Evolutionary conservation across 2,888 invertebrate species (phyloP).

Genomic region (Oeneis ivallda): DNA sequence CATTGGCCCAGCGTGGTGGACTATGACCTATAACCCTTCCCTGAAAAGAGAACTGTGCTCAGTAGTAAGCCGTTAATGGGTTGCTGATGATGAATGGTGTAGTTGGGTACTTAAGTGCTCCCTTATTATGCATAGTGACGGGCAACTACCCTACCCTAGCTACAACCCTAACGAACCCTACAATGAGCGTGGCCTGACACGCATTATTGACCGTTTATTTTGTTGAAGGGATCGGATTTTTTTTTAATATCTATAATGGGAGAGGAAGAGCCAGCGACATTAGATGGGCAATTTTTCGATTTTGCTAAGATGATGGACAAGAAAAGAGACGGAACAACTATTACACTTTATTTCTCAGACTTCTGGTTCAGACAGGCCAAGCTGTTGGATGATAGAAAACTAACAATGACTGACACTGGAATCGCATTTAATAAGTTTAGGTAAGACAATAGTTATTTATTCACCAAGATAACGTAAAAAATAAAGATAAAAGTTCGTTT

Average conservation of each 20-base stretch:
- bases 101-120: too few species aligned
- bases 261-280: constrained; percentile 62
- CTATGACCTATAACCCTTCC: too few species aligned
- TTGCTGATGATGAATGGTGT: too few species aligned
- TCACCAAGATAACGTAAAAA: too few species aligned
- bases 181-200: too few species aligned
- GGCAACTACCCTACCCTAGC: too few species aligned
- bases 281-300: constrained; percentile 61
- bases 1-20: too few species aligned
- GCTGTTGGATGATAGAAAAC: constrained; percentile 62
- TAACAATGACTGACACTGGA: constrained; percentile 72
- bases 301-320: constrained; percentile 55
- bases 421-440: constrained; percentile 58
- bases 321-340: constrained; percentile 57
- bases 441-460: constrained; percentile 43
- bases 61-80: too few species aligned
- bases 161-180: too few species aligned
- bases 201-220: not conserved
- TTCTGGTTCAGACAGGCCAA: constrained; percentile 70
- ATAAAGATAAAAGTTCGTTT: too few species aligned
- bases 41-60: too few species aligned
- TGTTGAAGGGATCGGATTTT: not conserved
- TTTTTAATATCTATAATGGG: constrained; percentile 52
- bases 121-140: too few species aligned
- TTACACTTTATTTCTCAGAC: constrained; percentile 62